Base-by-base conservation (phyloP, 2,797 vertebrate genomes). In the Semaprochilodus insignis region DNA sequence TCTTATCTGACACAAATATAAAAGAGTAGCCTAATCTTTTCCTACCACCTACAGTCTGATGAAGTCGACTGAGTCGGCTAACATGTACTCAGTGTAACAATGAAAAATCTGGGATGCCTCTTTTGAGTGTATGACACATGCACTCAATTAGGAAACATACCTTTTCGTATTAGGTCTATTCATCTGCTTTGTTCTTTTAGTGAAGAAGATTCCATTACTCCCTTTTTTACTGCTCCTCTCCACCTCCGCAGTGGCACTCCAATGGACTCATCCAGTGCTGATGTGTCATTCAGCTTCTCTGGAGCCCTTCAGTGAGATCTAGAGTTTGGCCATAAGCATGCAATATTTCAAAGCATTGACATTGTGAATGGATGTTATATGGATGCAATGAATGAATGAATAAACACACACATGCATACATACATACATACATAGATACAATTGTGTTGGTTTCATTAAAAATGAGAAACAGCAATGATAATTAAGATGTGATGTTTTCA, bases 151-250 rank as follows among this genome's bases (percentile, higher is more conserved):
- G 54, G 66, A 82, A 80, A 82, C 76, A 78, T 67, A 80, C n/a
- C 55, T 81, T 71, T 51, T 27, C 62, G 51, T 82, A 71, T 51
- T 74, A 63, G 19, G 52, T 70, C 71, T 79, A 69, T 80, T 78
- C 23, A 79, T 82, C 70, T 83, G 71, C 19, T 79, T 83, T 85
- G 62, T 73, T 76, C 36, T 70, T 70, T 67, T 67, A 19, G 74
- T 59, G n/a, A 25, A 19, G 54, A 83, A 81, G 82, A 81, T 77
- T 83, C 81, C 78, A 85, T 72, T 78, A 78, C 59, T 52, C 65
- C 23, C 55, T 65, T 27, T 31, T 31, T 36, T 21, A 16, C 17
- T 75, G 59, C 2, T 54, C n/a, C 62, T 81, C 17, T 78, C 75
- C 65, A 70, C 52, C 51, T 13, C 54, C 72, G 55, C 15, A 67